Conservation (phyloP, 2,888 invertebrate genomes). For the Microctonus aethiopoides region DNA sequence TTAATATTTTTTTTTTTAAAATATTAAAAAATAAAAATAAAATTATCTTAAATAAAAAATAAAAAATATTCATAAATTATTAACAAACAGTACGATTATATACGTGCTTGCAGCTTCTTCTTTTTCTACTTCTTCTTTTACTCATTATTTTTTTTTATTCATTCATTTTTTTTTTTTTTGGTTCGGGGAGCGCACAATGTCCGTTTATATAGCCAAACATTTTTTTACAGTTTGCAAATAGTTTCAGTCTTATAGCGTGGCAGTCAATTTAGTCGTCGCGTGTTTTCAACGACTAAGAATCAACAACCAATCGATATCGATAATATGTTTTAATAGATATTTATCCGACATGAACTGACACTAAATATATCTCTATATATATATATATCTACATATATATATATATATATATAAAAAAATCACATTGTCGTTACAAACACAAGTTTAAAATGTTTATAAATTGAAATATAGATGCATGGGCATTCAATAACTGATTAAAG, state of each 20-base stretch:
- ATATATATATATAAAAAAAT: not conserved
- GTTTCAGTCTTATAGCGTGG: conserved; percentile 37
- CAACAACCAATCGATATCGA: conserved; percentile 10
- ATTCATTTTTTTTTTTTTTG: conserved; percentile 14
- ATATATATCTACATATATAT: no score
- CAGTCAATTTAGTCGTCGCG: conserved; percentile 24
- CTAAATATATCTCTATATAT: conserved; percentile 8
- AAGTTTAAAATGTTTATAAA: not conserved
- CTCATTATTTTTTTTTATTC: not conserved
- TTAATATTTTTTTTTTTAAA: conserved; percentile 21
- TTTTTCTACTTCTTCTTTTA: not conserved
- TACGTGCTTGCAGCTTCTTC: not conserved
- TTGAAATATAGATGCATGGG: not conserved
- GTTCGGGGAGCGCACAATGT: conserved; percentile 31
- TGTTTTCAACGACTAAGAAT: not conserved
- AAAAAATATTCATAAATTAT: not conserved
- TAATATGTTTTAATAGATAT: conserved; percentile 19
- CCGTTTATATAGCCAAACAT: conserved; percentile 27
- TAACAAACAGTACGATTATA: not conserved
- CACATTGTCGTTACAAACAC: not conserved
- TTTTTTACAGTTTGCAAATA: conserved; percentile 28
- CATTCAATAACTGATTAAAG: conserved; percentile 15
- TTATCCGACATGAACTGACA: conserved; percentile 30
- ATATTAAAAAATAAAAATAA: conserved; percentile 1
- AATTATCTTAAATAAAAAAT: not conserved